Conservation (phyloP, 2,888 invertebrate species). For the Meghimatium bilineatum region DNA sequence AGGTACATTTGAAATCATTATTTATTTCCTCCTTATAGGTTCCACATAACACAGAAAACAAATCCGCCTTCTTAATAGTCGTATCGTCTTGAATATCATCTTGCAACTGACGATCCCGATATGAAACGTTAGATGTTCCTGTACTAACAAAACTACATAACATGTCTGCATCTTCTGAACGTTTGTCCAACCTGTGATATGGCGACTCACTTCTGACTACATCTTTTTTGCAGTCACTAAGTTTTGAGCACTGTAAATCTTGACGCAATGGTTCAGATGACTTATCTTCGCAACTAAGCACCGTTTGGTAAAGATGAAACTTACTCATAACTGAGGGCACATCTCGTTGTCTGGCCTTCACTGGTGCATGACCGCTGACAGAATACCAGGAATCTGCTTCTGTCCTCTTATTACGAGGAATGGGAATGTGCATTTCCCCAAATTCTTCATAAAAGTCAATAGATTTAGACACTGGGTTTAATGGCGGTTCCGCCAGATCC, state of each 20-base stretch:
- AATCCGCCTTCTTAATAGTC: background rate
- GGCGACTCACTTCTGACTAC: background rate
- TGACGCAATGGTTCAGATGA: background rate
- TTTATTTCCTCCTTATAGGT: background rate
- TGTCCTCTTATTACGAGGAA: background rate
- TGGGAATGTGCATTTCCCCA: background rate
- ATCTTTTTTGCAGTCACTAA: background rate
- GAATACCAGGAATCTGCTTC: background rate
- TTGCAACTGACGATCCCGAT: background rate
- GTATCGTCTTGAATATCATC: background rate
- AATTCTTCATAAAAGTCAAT: background rate
- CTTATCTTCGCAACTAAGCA: background rate
- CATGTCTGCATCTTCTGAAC: background rate
- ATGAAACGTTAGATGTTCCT: background rate
- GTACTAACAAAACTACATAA: background rate
- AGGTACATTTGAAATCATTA: background rate
- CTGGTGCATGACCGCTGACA: conserved; percentile 7
- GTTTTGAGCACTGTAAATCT: background rate
- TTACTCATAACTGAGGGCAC: background rate
- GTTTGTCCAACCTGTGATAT: background rate
- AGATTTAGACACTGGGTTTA: background rate
- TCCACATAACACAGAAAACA: no score
- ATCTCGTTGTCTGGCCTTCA: background rate
- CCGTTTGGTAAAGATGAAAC: conserved; percentile 4
- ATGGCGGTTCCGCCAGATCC: background rate